Base-by-base conservation (phyloP, 1,140 invertebrate genomes). In the Bombus fervidus region DNA sequence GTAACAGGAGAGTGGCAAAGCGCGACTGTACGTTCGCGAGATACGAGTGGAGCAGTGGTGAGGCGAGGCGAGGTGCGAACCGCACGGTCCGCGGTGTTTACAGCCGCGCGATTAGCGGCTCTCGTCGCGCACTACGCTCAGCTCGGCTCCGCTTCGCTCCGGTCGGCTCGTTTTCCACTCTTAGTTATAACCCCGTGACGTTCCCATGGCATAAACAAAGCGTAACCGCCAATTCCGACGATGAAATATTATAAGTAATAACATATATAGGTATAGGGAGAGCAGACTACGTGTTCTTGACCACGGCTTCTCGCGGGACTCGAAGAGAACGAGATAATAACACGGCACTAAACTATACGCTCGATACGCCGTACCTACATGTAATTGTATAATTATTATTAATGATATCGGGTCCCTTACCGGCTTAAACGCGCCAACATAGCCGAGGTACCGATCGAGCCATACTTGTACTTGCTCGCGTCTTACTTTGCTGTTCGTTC, bases 201-300 rank as follows among this genome's bases (percentile, higher is more conserved):
- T 94, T 95, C 94, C 93, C 94, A 95, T 95, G 94, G 94, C 94
- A 95, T 95, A 95, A 95, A 95, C 95, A 95, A 95, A 95, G 92
- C 93, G 93, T 92, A 95, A 95, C 95, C 95, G 93, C 92, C 94
- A 95, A 95, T 95, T 95, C 94, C 92, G 92, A 93, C 94, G 94
- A 95, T 95, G 95, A 95, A 95, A 95, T 95, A 95, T 95, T 95
- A 95, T 95, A 95, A 95, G 94, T 95, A 95, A 95, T 95, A 95
- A 95, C 94, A 95, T 95, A 95, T 95, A 95, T 93, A 94, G 93
- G 91, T 94, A 81, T 71, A 85, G 81, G 86, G 88, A 83, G 85
- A 80, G 91, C 62, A 34, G 62, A 62, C 75, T 82, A 73, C 86
- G 62, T 74, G 76, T 47, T 85, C 62, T 77, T 41, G 62, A 25